Base-by-base conservation (phyloP, 2,888 invertebrate species). In the Elegia similella region DNA sequence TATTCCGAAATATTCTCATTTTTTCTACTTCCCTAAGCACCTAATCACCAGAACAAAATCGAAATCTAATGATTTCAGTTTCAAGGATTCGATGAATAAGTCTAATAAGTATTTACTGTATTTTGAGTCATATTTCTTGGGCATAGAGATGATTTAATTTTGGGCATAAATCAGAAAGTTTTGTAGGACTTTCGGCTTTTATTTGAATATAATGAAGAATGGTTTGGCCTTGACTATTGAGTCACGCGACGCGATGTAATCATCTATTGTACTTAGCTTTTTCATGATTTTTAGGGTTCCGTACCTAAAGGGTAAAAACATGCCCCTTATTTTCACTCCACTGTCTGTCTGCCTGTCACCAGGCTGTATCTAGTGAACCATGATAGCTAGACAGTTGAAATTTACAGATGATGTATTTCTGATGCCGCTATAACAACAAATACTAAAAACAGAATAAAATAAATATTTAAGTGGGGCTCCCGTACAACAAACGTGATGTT, bases 171-270 rank as follows among this genome's bases (percentile, higher is more conserved):
- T 48, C 47, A 29, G 15, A 15, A 48, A 48, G 7, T 48, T 32
- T 48, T 48, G 16, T 34, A 10, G 48, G 7, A 62, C 60, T 61
- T 62, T 63, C 60, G 64, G 60, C 44, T 63, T 55, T 59, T 58
- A 46, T 47, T 47, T 55, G 55, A 57, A 44, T 32, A 48, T 53
- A 55, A 38, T 38, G 13, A 48, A 42, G 54, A 30, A 42, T 38
- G 48, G 58, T 38, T 15, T 52, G 65, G 50, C 70, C 72, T 70
- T 68, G 70, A 52, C 50, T 48, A 58, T 52, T 53, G 17, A 17
- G 66, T 63, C 72, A 72, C 71, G 72, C 72, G 65, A 72, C 60
- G 56, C 60, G 56, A 50, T 42, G 62, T 64, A 62, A 67, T 70
- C 15, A 29, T 56, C 42, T 29, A 15, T 34, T 42, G 38, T 47